Evolutionary conservation across 1,140 invertebrate genomes (phyloP).

Genomic region (Plutomurus gul): DNA sequence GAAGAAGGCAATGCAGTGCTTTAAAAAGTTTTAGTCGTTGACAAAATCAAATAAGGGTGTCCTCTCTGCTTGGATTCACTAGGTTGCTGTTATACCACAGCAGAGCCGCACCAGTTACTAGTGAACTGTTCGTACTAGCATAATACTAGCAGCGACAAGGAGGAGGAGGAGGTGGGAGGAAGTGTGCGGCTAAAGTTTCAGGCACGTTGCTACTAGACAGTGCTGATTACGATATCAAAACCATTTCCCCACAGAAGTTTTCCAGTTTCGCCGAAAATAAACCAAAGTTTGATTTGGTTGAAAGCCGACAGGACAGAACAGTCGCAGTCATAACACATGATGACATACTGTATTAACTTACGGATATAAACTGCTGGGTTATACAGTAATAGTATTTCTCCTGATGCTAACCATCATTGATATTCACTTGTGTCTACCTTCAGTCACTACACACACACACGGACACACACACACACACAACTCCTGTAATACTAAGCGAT

Average conservation of each 20-base stretch:
- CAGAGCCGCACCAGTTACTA: no score
- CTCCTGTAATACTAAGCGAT: no score
- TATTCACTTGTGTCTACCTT: no score
- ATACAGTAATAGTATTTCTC: no score
- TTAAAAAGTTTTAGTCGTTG: constrained; percentile 19
- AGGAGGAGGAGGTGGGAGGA: neutral
- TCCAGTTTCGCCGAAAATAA: constrained; percentile 26
- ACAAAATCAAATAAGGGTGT: constrained; percentile 29
- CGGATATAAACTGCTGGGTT: no score
- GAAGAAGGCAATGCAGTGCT: neutral
- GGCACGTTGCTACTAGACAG: constrained; percentile 23
- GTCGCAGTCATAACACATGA: neutral
- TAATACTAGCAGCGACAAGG: no score
- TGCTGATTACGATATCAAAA: constrained; percentile 29
- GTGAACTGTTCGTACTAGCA: no score
- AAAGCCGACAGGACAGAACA: constrained; percentile 24
- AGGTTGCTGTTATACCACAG: neutral
- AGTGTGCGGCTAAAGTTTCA: neutral
- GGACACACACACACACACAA: no score
- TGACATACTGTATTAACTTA: no score
- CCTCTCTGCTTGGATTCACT: constrained; percentile 1
- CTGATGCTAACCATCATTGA: no score
- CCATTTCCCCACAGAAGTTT: constrained; percentile 21
- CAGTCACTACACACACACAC: no score
- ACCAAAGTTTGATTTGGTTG: constrained; percentile 24